phyloP scores from a whole-genome alignment of 2,888 invertebrate species.

The Eristalinus aeneus region DNA sequence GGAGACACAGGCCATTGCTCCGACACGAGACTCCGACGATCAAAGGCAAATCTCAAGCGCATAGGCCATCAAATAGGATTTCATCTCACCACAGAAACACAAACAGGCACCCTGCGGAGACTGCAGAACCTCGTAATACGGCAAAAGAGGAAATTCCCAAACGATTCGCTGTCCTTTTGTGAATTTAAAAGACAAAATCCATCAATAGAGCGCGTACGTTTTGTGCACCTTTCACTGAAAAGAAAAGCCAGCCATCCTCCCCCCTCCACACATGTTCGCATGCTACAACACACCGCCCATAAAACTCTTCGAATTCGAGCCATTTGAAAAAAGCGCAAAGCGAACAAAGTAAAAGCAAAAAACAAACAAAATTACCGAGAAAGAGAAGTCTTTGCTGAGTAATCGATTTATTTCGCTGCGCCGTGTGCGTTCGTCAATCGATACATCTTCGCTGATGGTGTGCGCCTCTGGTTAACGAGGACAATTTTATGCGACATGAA shows the following conservation, averaged over 20 bases:
- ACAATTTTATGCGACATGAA: neutral
- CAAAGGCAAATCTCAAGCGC: too few relatives aligned
- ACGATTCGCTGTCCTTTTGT: neutral
- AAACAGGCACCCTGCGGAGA: too few relatives aligned
- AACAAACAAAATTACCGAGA: neutral
- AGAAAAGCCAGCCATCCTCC: neutral
- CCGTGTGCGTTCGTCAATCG: neutral
- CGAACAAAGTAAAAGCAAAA: neutral
- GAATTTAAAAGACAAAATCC: neutral
- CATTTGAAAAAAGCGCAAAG: neutral
- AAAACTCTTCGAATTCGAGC: too few relatives aligned
- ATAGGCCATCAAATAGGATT: too few relatives aligned
- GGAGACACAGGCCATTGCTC: too few relatives aligned
- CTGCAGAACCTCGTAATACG: too few relatives aligned
- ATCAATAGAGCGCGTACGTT: neutral
- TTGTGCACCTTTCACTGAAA: neutral
- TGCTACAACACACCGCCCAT: too few relatives aligned
- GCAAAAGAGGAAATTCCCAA: neutral
- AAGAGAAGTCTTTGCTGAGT: neutral
- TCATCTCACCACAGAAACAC: too few relatives aligned
- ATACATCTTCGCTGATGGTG: neutral
- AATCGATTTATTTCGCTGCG: neutral
- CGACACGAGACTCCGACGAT: too few relatives aligned
- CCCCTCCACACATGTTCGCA: neutral
- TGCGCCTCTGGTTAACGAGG: neutral